phyloP scores from a whole-genome alignment of 2,113 vertebrate species.

The Murina feae region DNA sequence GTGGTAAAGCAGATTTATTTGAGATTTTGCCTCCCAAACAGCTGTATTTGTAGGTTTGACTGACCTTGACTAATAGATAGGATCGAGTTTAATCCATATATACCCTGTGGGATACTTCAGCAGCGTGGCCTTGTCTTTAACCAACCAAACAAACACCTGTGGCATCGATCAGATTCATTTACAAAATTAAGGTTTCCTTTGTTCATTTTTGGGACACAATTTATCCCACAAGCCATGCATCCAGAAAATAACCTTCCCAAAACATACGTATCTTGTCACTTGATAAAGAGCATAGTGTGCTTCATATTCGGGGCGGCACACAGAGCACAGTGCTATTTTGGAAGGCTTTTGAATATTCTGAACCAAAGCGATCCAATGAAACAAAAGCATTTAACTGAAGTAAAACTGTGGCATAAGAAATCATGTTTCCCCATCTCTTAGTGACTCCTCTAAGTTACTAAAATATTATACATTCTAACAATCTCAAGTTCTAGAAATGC shows the following conservation, averaged over 20 bases:
- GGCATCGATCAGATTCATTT: neutral
- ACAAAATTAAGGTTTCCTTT: neutral
- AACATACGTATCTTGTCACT: neutral
- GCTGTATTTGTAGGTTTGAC: conserved; percentile 10
- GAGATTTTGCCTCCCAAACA: neutral
- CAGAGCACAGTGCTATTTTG: neutral
- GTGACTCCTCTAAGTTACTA: neutral
- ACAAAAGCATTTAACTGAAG: neutral
- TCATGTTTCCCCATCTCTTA: neutral
- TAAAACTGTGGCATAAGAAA: neutral
- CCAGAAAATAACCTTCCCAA: conserved; percentile 6
- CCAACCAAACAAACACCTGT: neutral
- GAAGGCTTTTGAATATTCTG: neutral
- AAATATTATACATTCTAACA: neutral
- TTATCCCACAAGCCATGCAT: neutral
- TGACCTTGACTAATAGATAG: neutral
- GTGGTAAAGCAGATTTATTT: neutral
- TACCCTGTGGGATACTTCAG: neutral
- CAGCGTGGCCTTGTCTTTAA: neutral
- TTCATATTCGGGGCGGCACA: neutral
- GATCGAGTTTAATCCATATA: conserved; percentile 22
- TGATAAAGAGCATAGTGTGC: neutral
- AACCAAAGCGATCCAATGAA: neutral
- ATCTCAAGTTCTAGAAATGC: neutral
- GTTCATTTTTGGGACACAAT: neutral